These are phyloP conservation scores for Drosophila arizonae DNA, from an alignment of 1,140 invertebrate species.

Conservation along the genomic window DNA sequence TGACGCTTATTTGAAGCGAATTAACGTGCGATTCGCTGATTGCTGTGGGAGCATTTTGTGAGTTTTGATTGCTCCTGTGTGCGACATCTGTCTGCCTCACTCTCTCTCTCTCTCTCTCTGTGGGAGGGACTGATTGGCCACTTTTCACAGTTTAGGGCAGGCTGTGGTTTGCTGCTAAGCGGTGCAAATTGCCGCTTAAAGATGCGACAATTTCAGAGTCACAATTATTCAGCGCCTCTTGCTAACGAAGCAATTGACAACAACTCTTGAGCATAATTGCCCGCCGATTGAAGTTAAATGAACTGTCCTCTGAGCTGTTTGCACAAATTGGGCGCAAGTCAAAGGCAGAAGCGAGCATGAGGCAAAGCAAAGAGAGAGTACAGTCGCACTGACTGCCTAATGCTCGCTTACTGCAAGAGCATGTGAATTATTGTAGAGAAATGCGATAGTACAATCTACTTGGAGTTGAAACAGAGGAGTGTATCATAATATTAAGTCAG, in stretches of 20 bases:
- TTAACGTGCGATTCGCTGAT: constrained; percentile 46
- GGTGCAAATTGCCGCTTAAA: constrained; percentile 50
- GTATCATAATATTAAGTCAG: too few relatives aligned
- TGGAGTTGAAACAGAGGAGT: too few relatives aligned
- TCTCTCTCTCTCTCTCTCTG: too few relatives aligned
- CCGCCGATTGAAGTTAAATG: constrained; percentile 75
- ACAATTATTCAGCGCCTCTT: constrained; percentile 14
- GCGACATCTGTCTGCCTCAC: neutral
- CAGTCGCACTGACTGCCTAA: too few relatives aligned
- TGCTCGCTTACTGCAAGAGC: too few relatives aligned
- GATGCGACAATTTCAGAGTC: constrained; percentile 43
- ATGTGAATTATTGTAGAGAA: too few relatives aligned
- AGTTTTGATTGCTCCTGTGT: constrained; percentile 39
- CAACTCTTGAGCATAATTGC: constrained; percentile 68
- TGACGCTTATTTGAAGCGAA: constrained; percentile 61
- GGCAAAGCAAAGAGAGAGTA: neutral
- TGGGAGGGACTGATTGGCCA: neutral
- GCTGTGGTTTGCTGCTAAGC: constrained; percentile 25
- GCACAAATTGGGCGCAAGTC: constrained; percentile 51
- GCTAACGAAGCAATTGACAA: constrained; percentile 70
- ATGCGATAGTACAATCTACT: too few relatives aligned
- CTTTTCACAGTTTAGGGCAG: constrained; percentile 18
- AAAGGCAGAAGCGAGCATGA: neutral
- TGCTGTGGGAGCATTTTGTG: constrained; percentile 49
- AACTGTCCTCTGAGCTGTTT: constrained; percentile 60